Evolutionary conservation across 2,113 vertebrate species (phyloP).

Genomic region (Rallus limicola): DNA sequence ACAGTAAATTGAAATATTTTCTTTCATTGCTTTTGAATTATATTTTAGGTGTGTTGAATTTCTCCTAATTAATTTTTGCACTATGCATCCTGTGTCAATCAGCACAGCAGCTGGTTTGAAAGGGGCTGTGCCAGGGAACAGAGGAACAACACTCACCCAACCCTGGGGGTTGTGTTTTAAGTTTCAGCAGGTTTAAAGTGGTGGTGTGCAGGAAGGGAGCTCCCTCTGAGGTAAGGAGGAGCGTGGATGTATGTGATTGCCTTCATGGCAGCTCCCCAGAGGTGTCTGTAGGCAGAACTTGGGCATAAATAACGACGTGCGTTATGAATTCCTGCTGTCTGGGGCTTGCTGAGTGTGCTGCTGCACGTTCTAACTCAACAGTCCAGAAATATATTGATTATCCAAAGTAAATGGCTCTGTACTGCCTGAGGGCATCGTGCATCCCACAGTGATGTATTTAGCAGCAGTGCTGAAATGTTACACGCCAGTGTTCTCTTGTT

Average conservation of each 20-base stretch:
- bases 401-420: not conserved
- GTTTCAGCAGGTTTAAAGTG: not conserved
- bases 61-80: constrained; percentile 27
- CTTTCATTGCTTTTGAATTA: constrained; percentile 9
- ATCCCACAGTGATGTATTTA: not conserved
- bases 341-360: not conserved
- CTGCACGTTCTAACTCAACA: not conserved
- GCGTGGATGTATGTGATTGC: fast-evolving
- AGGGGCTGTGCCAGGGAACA: not conserved
- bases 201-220: not conserved
- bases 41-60: not conserved
- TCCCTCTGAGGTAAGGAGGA: not conserved
- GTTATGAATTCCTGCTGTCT: not conserved
- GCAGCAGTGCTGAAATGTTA: not conserved
- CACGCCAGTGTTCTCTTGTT: constrained; percentile 4
- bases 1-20: not conserved
- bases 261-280: not conserved
- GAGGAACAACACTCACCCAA: not conserved
- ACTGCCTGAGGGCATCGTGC: not conserved
- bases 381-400: constrained; percentile 7
- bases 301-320: not conserved
- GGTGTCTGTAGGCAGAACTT: not conserved
- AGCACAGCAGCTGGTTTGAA: not conserved
- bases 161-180: not conserved
- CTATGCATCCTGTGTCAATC: not conserved